These are phyloP conservation scores for Spinibarbus caldwelli DNA, from an alignment of 2,797 vertebrate species.

Conservation along the genomic window DNA sequence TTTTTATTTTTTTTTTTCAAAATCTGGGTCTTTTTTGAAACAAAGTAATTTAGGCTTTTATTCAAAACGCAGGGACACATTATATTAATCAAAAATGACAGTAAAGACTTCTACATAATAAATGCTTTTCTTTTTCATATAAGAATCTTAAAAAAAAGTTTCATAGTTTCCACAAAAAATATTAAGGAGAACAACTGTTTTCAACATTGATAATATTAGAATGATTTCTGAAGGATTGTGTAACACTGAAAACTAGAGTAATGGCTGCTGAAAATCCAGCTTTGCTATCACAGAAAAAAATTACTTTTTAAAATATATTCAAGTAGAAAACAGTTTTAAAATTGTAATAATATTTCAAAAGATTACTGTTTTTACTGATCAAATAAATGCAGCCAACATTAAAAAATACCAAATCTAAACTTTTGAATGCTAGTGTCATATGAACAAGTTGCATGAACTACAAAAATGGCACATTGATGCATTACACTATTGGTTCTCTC, in stretches of 20 bases:
- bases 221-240: not conserved
- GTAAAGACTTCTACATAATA: not conserved
- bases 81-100: not conserved
- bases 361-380: not conserved
- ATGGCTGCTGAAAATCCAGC: not conserved
- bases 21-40: not conserved
- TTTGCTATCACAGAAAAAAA: not conserved
- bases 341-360: not conserved
- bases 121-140: not conserved
- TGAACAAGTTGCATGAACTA: not conserved
- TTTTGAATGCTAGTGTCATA: not conserved
- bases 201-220: not conserved
- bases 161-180: not conserved
- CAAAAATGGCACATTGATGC: conserved; percentile 6
- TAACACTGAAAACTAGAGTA: not conserved
- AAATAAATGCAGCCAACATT: not conserved
- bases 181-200: too few species aligned
- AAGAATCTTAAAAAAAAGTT: not conserved
- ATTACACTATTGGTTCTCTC: not conserved
- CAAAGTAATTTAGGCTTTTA: not conserved
- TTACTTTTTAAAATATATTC: not conserved
- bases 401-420: not conserved
- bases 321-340: not conserved
- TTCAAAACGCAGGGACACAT: not conserved
- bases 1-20: too few species aligned